Evolutionary conservation across 2,113 vertebrate species (phyloP).

Genomic region (Pycnonotus jocosus): DNA sequence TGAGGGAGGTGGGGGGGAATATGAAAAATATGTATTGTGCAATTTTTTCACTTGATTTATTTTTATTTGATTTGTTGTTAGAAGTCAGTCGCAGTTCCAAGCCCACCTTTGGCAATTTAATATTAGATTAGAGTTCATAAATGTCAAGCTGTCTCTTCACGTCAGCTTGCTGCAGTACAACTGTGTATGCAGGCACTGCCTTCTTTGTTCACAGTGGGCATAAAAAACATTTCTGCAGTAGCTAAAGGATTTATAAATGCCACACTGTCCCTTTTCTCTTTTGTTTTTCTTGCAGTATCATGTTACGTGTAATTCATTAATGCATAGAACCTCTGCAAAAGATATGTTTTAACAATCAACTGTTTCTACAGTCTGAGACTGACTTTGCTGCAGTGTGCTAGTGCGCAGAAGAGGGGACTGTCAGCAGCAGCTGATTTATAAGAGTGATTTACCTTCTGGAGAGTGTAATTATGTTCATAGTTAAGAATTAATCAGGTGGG

Average conservation of each 20-base stretch:
- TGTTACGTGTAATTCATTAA: not conserved
- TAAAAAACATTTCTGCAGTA: not conserved
- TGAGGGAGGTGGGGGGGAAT: not conserved
- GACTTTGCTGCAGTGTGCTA: slow-evolving; percentile 14
- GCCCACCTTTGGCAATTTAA: not conserved
- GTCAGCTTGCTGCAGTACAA: slow-evolving; percentile 17
- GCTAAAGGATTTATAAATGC: not conserved
- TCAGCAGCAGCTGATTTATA: slow-evolving; percentile 75
- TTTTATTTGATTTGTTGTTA: slow-evolving; percentile 38
- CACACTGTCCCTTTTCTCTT: not conserved
- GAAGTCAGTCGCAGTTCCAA: not conserved
- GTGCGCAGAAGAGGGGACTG: slow-evolving; percentile 45
- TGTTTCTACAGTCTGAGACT: not conserved
- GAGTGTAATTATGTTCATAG: slow-evolving; percentile 78
- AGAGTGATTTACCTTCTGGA: slow-evolving; percentile 77
- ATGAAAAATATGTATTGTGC: not conserved
- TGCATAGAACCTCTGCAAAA: not conserved
- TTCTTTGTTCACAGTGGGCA: not conserved
- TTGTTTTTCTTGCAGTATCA: not conserved
- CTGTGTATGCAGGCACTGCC: not conserved
- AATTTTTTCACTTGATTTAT: not conserved
- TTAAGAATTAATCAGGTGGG: slow-evolving; percentile 80
- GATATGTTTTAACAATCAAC: not conserved
- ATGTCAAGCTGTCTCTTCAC: slow-evolving; percentile 5
- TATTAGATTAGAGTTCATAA: slow-evolving; percentile 38